Evolutionary conservation across 2,888 invertebrate species (phyloP), one percentile per base, ranked within the genome.

Genomic region (Teleiodes luculella): DNA sequence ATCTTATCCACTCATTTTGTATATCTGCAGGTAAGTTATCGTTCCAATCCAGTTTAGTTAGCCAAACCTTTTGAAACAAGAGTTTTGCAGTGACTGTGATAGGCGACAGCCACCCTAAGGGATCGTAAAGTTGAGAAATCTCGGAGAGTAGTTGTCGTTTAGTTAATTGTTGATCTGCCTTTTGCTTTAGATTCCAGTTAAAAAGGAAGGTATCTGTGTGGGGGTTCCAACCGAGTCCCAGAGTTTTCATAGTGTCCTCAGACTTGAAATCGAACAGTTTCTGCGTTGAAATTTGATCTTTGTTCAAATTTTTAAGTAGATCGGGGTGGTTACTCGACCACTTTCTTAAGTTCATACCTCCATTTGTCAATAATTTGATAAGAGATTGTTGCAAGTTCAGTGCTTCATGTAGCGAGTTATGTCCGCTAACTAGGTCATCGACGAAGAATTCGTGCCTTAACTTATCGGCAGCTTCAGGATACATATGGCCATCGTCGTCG

Each of bases 31-130:
- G 54, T 41, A 59, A 18, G 0, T 1, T 7, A 14, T 63, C 59
- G 31, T 63, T 57, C 61, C 63, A 61, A 3, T n/a, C 28, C 1
- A 59, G 16, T 11, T 58, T 56, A 7, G 39, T 39, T 0, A 10
- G n/a, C 63, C 61, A 61, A 0, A 63, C 53, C 5, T 45, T 50
- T 56, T 63, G 59, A 30, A 63, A 61, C 0, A 63, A 16, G 6
- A 61, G 39, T 24, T 59, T 59, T 1, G 56, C 47, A 2, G 37
- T n/a, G 20, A 52, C 48, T 13, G 46, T 45, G 6, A 56, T 30
- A 1, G 56, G 56, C 11, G 56, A 13, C 10, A 56, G 13, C 56
- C 56, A 56, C 5, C 50, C 56, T 3, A 56, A 16, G 0, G 55
- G 55, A 20, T 55, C 55, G 36, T 47, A 55, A 1, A 55, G 31